A percentile compares a stretch with the other conserved stretches of the same genome.
Conservation (phyloP, 2,888 invertebrate species). For the Polyommatus iphigenia region DNA sequence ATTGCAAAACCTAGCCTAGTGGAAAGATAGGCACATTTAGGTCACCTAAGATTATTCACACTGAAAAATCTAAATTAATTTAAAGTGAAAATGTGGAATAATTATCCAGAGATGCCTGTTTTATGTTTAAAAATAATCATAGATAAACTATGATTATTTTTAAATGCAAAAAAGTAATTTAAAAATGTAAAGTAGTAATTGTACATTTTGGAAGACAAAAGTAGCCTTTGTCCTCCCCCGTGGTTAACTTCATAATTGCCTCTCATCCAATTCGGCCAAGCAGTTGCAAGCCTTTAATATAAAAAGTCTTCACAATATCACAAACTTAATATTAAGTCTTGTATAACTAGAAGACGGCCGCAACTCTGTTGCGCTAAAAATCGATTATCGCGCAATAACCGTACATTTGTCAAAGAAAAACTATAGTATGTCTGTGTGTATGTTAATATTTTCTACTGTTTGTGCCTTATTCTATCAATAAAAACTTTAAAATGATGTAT, state of each 20-base stretch:
- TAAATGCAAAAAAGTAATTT: not conserved
- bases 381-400: too few relatives aligned
- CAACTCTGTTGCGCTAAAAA: too few relatives aligned
- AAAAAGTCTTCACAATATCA: too few relatives aligned
- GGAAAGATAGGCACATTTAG: constrained; percentile 7
- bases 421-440: too few relatives aligned
- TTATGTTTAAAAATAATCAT: too few relatives aligned
- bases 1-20: constrained; percentile 6
- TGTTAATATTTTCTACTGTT: too few relatives aligned
- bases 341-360: too few relatives aligned
- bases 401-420: too few relatives aligned
- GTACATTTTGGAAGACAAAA: not conserved
- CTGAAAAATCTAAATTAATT: not conserved
- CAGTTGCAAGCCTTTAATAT: too few relatives aligned
- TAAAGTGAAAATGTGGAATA: not conserved
- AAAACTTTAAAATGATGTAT: not conserved
- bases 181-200: not conserved
- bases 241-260: too few relatives aligned
- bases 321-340: too few relatives aligned
- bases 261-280: not conserved
- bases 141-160: not conserved
- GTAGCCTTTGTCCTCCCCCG: too few relatives aligned
- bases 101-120: not conserved
- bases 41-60: not conserved
- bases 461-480: not conserved